Evolutionary conservation across 23 tunicate species (phyloP).

Genomic region (Pegea sp.): DNA sequence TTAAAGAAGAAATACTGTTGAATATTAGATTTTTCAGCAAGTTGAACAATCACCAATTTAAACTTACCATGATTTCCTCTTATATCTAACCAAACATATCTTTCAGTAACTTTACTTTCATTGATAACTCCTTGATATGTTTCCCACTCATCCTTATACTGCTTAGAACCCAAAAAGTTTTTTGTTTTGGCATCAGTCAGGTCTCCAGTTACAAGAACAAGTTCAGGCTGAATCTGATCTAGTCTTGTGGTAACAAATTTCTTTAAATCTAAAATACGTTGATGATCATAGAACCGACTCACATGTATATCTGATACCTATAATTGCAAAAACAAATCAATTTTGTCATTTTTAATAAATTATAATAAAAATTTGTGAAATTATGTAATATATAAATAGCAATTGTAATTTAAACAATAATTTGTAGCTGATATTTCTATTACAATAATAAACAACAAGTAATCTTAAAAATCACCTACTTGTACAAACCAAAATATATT

Average conservation of each 20-base stretch:
- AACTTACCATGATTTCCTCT: conserved; percentile 92
- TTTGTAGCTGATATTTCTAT: neutral
- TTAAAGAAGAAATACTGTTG: too few relatives aligned
- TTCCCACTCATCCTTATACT: conserved; percentile 64
- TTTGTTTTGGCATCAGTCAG: conserved; percentile 76
- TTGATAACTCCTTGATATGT: conserved; percentile 34
- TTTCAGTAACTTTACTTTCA: conserved; percentile 24
- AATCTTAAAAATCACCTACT: conserved; percentile 12
- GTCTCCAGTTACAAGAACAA: conserved; percentile 96
- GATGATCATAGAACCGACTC: conserved; percentile 27
- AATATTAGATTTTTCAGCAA: too few relatives aligned
- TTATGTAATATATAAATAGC: too few relatives aligned
- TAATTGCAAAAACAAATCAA: too few relatives aligned
- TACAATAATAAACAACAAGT: neutral
- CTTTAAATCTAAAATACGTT: conserved; percentile 43
- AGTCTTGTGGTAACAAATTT: conserved; percentile 46
- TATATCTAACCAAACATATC: conserved; percentile 63
- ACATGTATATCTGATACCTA: conserved; percentile 83
- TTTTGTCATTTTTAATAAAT: too few relatives aligned
- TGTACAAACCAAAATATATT: conserved; percentile 76
- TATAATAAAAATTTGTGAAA: too few relatives aligned
- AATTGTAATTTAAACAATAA: too few relatives aligned
- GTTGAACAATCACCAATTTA: too few relatives aligned
- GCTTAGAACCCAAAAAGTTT: conserved; percentile 35
- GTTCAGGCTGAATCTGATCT: conserved; percentile 35